These are phyloP conservation scores for Polietes domitor DNA, from an alignment of 2,888 invertebrate species.

Conservation along the genomic window DNA sequence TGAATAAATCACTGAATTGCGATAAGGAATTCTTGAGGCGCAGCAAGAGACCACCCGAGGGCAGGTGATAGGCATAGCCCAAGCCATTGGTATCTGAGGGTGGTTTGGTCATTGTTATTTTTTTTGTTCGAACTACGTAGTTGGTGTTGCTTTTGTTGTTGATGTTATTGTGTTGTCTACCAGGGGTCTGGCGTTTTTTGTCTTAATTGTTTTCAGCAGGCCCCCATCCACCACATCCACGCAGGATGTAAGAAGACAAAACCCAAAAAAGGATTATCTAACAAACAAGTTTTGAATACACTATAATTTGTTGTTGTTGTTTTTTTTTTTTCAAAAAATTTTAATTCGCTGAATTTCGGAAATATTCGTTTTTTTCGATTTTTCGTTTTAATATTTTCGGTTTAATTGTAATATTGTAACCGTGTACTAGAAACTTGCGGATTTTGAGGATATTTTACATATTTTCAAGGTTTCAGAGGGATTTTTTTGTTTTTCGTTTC, in stretches of 20 bases:
- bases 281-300: slow-evolving; percentile 38
- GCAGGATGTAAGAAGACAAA: slow-evolving; percentile 21
- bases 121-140: not conserved
- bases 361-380: not conserved
- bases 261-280: slow-evolving; percentile 55
- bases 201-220: too few species aligned
- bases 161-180: slow-evolving; percentile 39
- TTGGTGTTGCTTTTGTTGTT: slow-evolving; percentile 15
- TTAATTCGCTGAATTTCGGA: not conserved
- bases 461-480: slow-evolving; percentile 5
- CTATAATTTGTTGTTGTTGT: not conserved
- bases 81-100: slow-evolving; percentile 84
- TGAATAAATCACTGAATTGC: slow-evolving; percentile 96
- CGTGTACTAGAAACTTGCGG: not conserved
- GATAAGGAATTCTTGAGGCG: slow-evolving; percentile 90
- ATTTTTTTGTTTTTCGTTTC: slow-evolving; percentile 16
- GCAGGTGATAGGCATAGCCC: slow-evolving; percentile 92
- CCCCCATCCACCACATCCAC: too few species aligned
- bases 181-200: not conserved
- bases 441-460: not conserved
- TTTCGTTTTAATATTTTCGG: not conserved
- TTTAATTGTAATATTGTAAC: not conserved
- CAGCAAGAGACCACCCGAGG: slow-evolving; percentile 88
- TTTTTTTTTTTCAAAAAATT: slow-evolving; percentile 35
- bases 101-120: slow-evolving; percentile 77